A percentile compares a stretch with the other conserved stretches of the same genome.
phyloP scores from a whole-genome alignment of 2,888 invertebrate species.

The Apotomis capreana region DNA sequence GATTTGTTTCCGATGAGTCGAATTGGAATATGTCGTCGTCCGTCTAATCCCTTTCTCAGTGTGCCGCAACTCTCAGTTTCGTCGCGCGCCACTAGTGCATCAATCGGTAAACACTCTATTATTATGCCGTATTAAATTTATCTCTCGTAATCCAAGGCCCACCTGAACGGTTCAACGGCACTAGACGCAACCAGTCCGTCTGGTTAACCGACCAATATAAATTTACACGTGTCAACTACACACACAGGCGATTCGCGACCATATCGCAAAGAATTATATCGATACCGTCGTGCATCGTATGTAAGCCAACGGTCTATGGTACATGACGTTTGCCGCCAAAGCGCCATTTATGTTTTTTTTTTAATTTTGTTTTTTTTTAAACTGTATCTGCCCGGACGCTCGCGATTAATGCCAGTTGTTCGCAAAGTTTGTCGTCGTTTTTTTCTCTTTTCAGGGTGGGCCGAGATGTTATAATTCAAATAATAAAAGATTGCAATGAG shows the following conservation, averaged over 20 bases:
- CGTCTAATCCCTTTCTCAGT: slow-evolving; percentile 34
- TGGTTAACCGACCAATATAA: slow-evolving; percentile 72
- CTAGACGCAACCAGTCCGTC: slow-evolving; percentile 74
- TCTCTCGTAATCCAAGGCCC: slow-evolving; percentile 79
- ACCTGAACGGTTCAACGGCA: slow-evolving; percentile 79
- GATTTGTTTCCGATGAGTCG: not conserved
- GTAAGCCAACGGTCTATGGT: slow-evolving; percentile 52
- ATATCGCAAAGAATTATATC: slow-evolving; percentile 58
- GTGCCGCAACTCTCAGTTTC: slow-evolving; percentile 58
- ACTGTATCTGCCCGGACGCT: slow-evolving; percentile 69
- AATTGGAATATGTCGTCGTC: not conserved
- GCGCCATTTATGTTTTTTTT: slow-evolving; percentile 71
- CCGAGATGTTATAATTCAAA: slow-evolving; percentile 48
- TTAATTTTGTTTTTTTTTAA: slow-evolving; percentile 63
- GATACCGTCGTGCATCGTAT: slow-evolving; percentile 39
- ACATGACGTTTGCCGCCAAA: slow-evolving; percentile 65
- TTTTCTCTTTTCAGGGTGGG: slow-evolving; percentile 60
- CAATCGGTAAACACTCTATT: slow-evolving; percentile 66
- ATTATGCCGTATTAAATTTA: slow-evolving; percentile 77
- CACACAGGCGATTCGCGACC: slow-evolving; percentile 64
- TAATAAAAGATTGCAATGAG: slow-evolving; percentile 39
- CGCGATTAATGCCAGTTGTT: slow-evolving; percentile 68
- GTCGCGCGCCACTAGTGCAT: slow-evolving; percentile 51
- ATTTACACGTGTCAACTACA: slow-evolving; percentile 68
- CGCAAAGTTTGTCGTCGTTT: slow-evolving; percentile 56